Evolutionary conservation across 2,797 vertebrate genomes (phyloP), one percentile per base, ranked within the genome.

Genomic region (Halcyon badia): DNA sequence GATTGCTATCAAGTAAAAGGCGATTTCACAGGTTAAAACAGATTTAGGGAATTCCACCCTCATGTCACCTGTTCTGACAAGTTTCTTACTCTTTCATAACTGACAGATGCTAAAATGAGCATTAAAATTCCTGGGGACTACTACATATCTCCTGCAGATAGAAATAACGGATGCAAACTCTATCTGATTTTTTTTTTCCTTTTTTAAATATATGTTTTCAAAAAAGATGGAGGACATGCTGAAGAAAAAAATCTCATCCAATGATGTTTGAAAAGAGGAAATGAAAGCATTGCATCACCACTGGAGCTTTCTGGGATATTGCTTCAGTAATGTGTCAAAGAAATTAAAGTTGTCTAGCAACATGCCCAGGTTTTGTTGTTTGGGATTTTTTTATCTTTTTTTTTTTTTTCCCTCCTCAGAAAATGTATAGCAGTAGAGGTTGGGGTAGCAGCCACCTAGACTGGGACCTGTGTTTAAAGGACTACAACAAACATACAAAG

Each of bases 1-100:
- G 66, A 83, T 71, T 64, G 17, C 12, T 69, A 80, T 81, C 57
- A 82, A 54, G 60, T 25, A 69, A 92, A 88, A 96, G 61, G 54
- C 93, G 64, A 83, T 65, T 85, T 24, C 64, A 94, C 85, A 96
- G 48, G 87, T 75, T 91, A 78, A 93, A 89, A 94, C 68, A 93
- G 60, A 88, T 72, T 72, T 64, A 83, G 39, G 30, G 73, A 93
- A 94, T 95, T 95, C 80, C 68, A 96, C 75, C 58, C 57, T 71
- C 1, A 2, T 51, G 39, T 91, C 86, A 89, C 14, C 28, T 72
- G 83, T 79, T 84, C 87, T 85, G 61, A 92, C 89, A 96, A 76
- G 83, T 79, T 87, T 82, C 39, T 94, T 93, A 51, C 18, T 39
- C 31, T 85, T 95, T 86, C 54, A 56, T 66, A 80, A 46, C 62